phyloP scores from a whole-genome alignment of 1,140 invertebrate genomes.

The Arctopsyche grandis region DNA sequence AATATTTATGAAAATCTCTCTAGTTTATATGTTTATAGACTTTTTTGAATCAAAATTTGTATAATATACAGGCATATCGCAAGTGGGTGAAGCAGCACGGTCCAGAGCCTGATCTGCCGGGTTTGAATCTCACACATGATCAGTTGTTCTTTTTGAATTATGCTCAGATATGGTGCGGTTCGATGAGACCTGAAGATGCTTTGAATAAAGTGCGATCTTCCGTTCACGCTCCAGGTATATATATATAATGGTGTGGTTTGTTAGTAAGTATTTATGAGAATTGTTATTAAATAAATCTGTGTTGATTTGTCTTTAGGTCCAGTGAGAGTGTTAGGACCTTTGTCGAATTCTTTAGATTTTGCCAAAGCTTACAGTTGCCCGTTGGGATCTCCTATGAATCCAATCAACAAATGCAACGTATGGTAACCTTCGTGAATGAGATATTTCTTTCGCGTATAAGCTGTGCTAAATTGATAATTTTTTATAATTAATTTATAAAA shows the following conservation, averaged over 20 bases:
- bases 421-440: constrained; percentile 70
- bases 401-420: constrained; percentile 80
- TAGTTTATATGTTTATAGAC: neutral
- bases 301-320: constrained; percentile 40
- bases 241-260: constrained; percentile 56
- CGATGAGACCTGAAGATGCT: constrained; percentile 85
- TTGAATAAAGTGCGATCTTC: constrained; percentile 81
- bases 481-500: constrained; percentile 27
- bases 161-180: constrained; percentile 88
- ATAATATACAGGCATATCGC: constrained; percentile 73
- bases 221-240: constrained; percentile 86
- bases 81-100: constrained; percentile 81
- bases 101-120: constrained; percentile 78
- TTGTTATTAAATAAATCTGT: neutral
- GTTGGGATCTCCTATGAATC: constrained; percentile 80
- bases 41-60: neutral
- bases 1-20: neutral
- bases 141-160: constrained; percentile 92
- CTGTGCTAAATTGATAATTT: constrained; percentile 25
- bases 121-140: constrained; percentile 84
- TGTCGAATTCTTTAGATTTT: constrained; percentile 87
- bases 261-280: neutral
- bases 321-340: constrained; percentile 77
- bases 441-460: neutral
- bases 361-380: constrained; percentile 77